Conservation (phyloP, 2,888 invertebrate genomes). For the Scaptomyza tumidula region DNA sequence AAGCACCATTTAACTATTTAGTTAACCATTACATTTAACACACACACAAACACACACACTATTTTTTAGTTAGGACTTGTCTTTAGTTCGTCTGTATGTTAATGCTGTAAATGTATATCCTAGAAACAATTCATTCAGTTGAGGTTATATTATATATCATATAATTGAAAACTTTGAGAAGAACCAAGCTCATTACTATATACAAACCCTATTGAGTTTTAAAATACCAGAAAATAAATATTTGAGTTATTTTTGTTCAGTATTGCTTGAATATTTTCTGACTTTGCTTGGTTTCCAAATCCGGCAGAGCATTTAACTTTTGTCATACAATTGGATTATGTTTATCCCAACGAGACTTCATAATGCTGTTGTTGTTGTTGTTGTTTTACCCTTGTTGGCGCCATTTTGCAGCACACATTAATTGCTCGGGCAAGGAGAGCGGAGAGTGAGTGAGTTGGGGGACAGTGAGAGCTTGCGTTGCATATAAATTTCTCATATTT, state of each 20-base stretch:
- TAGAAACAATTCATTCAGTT: not conserved
- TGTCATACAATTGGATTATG: slow-evolving; percentile 6
- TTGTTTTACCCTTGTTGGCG: slow-evolving; percentile 19
- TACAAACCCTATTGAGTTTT: no score
- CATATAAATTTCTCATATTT: slow-evolving; percentile 78
- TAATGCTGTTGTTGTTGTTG: slow-evolving; percentile 15
- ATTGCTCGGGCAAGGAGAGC: slow-evolving; percentile 57
- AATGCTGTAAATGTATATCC: not conserved
- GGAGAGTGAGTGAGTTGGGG: not conserved
- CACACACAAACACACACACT: no score
- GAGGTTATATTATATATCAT: not conserved
- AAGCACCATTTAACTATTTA: slow-evolving; percentile 22
- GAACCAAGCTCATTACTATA: no score
- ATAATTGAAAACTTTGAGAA: no score
- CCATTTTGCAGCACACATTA: slow-evolving; percentile 65
- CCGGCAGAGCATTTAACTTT: slow-evolving; percentile 32
- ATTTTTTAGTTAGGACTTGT: not conserved
- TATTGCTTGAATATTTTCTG: not conserved
- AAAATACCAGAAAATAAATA: no score
- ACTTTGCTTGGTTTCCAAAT: not conserved
- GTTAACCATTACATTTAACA: not conserved
- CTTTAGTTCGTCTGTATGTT: not conserved
- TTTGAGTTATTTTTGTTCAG: no score
- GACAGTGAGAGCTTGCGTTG: slow-evolving; percentile 50
- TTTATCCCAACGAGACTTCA: slow-evolving; percentile 1